These are phyloP conservation scores for Lepus timidus DNA, from an alignment of 2,113 vertebrate genomes.

Conservation along the genomic window DNA sequence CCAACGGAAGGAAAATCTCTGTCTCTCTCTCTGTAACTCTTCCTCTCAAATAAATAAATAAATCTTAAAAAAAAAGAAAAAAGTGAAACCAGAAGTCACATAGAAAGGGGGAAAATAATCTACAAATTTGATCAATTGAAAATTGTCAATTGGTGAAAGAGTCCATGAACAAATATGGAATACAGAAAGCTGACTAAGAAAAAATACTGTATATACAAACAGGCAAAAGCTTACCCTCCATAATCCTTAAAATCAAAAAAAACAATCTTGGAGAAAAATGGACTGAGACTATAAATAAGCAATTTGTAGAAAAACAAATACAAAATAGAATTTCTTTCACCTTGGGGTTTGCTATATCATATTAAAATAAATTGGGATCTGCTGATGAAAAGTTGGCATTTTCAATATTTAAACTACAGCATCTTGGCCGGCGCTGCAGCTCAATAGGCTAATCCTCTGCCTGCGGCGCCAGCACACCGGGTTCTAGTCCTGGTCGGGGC, in stretches of 20 bases:
- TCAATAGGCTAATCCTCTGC: too few species aligned
- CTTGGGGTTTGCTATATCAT: background rate
- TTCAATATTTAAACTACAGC: constrained; percentile 30
- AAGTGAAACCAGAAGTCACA: background rate
- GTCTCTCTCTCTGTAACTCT: too few species aligned
- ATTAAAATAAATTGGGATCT: constrained; percentile 47
- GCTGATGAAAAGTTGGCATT: constrained; percentile 2
- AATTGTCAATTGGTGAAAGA: constrained; percentile 7
- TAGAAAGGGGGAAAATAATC: background rate
- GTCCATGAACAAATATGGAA: background rate
- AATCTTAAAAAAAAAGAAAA: background rate
- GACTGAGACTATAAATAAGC: background rate
- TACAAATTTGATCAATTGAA: background rate
- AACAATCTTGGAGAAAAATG: background rate
- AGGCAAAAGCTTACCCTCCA: background rate
- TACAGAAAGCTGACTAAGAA: background rate
- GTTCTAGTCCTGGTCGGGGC: too few species aligned
- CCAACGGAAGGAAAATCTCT: too few species aligned
- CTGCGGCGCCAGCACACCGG: too few species aligned
- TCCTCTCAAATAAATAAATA: too few species aligned
- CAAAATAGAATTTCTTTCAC: constrained; percentile 27
- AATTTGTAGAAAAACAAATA: background rate
- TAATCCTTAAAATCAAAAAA: constrained; percentile 13
- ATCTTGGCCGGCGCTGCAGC: background rate
- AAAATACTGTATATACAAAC: constrained; percentile 22